These are phyloP conservation scores for Leptinotarsa haldemani DNA, from an alignment of 2,888 invertebrate species.

Conservation along the genomic window DNA sequence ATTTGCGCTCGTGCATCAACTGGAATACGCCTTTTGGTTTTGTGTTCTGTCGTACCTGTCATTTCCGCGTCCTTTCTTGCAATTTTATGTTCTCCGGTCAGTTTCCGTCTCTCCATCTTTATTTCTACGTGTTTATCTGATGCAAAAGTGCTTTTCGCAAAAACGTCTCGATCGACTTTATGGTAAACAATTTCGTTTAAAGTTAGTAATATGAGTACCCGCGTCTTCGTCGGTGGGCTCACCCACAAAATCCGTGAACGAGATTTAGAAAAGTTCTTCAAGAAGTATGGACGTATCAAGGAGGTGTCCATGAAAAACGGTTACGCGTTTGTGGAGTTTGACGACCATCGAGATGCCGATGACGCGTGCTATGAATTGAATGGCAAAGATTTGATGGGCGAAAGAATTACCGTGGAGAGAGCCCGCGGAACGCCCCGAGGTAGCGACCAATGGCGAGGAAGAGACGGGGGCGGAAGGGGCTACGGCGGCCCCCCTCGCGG, in stretches of 20 bases:
- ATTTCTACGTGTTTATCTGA: slow-evolving; percentile 17
- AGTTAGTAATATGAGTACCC: slow-evolving; percentile 73
- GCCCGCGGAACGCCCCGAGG: slow-evolving; percentile 81
- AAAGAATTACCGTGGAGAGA: slow-evolving; percentile 89
- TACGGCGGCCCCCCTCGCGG: slow-evolving; percentile 59
- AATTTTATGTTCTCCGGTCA: neutral
- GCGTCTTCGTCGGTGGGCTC: slow-evolving; percentile 88
- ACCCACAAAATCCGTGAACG: slow-evolving; percentile 90
- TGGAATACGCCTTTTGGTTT: neutral
- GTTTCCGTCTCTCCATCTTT: slow-evolving; percentile 17
- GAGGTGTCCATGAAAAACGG: slow-evolving; percentile 97
- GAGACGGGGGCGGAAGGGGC: slow-evolving; percentile 27
- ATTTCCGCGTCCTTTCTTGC: slow-evolving; percentile 35
- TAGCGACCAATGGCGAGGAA: slow-evolving; percentile 78
- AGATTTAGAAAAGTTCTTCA: slow-evolving; percentile 96
- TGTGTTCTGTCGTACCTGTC: slow-evolving; percentile 8
- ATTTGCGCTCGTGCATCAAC: too few species aligned
- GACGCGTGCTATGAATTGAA: slow-evolving; percentile 99
- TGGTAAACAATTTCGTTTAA: neutral
- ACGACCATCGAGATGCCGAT: slow-evolving; percentile 96
- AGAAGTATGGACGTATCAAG: slow-evolving; percentile 92
- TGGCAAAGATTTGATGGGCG: slow-evolving; percentile 95
- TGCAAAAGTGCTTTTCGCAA: neutral
- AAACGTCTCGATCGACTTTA: neutral
- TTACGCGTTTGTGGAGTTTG: slow-evolving; percentile 98